phyloP scores from a whole-genome alignment of 2,888 invertebrate species.

The Halocaridina rubra region DNA sequence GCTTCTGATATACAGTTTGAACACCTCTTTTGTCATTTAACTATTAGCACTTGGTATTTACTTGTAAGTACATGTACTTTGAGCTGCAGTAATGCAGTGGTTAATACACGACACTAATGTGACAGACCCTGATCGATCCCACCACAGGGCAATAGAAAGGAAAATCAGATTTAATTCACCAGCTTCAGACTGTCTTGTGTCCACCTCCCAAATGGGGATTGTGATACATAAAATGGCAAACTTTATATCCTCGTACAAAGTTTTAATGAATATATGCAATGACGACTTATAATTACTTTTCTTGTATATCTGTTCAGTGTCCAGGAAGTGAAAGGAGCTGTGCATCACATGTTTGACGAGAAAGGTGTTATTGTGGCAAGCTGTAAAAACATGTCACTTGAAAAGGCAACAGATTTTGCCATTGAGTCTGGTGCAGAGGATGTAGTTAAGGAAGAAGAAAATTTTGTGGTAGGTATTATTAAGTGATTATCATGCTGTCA shows the following conservation, averaged over 20 bases:
- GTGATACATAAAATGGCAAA: neutral
- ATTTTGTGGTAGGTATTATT: slow-evolving; percentile 67
- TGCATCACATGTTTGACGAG: slow-evolving; percentile 72
- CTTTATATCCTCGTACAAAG: neutral
- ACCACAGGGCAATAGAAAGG: too few relatives aligned
- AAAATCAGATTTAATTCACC: too few relatives aligned
- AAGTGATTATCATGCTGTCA: too few relatives aligned
- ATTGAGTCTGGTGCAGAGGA: slow-evolving; percentile 79
- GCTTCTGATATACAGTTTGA: too few relatives aligned
- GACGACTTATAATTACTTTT: neutral
- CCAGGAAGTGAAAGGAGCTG: neutral
- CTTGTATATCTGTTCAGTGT: neutral
- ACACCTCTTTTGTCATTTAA: too few relatives aligned
- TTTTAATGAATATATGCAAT: neutral
- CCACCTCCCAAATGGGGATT: neutral
- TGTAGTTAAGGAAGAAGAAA: slow-evolving; percentile 71
- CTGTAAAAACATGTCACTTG: slow-evolving; percentile 67
- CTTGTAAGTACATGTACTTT: too few relatives aligned
- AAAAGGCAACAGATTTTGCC: slow-evolving; percentile 76
- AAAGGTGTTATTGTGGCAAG: slow-evolving; percentile 74
- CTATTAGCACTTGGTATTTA: too few relatives aligned
- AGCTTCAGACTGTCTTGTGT: neutral
- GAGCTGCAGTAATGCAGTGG: too few relatives aligned
- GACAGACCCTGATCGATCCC: too few relatives aligned
- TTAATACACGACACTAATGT: too few relatives aligned